These are phyloP conservation scores for Callinectes sapidus DNA, from an alignment of 2,888 invertebrate species.

Conservation along the genomic window DNA sequence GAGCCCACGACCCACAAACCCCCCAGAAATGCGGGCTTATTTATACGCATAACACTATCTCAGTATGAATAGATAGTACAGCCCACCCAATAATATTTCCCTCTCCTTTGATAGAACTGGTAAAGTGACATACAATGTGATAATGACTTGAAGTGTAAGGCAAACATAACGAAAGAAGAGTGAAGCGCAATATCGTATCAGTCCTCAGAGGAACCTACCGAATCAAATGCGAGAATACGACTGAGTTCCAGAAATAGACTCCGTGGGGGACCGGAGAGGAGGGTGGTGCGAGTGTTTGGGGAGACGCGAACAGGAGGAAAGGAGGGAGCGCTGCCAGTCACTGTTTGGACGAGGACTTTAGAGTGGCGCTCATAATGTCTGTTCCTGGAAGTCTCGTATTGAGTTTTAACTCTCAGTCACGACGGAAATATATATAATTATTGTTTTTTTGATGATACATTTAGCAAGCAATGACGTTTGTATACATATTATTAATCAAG, in stretches of 20 bases:
- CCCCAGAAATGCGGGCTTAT: neutral
- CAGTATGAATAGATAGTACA: neutral
- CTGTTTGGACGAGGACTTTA: neutral
- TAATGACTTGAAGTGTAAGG: neutral
- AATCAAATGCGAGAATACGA: neutral
- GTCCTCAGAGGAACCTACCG: neutral
- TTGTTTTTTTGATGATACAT: neutral
- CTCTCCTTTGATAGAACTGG: neutral
- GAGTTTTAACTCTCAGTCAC: neutral
- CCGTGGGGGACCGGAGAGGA: neutral
- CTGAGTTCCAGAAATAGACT: neutral
- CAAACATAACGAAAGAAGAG: neutral
- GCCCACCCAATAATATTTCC: neutral
- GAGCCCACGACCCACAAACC: neutral
- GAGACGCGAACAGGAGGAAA: neutral
- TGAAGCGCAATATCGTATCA: constrained; percentile 19
- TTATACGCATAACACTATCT: neutral
- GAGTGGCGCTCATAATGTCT: neutral
- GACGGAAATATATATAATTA: neutral
- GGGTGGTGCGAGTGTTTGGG: neutral
- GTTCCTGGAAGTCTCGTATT: neutral
- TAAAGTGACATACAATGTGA: neutral
- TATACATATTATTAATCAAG: neutral
- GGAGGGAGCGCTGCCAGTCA: neutral
- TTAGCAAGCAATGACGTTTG: neutral